These are phyloP conservation scores for Rhipidura dahli DNA, from an alignment of 2,113 vertebrate genomes.

Conservation along the genomic window DNA sequence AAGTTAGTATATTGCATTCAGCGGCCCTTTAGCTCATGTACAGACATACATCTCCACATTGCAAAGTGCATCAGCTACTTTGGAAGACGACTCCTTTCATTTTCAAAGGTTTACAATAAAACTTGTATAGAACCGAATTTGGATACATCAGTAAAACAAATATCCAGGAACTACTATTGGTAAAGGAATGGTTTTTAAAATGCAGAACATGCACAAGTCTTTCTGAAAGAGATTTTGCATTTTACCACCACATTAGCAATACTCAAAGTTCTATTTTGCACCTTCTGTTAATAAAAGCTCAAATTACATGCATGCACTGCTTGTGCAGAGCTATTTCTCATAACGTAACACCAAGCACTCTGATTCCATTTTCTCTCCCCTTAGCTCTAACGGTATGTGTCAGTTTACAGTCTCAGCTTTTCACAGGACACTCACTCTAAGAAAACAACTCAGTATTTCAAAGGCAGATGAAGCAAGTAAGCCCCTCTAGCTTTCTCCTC, in stretches of 20 bases:
- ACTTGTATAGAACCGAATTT: neutral
- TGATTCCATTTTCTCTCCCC: neutral
- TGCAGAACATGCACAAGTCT: neutral
- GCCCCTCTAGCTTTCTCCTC: neutral
- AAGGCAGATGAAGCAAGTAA: conserved; percentile 37
- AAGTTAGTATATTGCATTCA: neutral
- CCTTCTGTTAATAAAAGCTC: neutral
- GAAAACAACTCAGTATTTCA: conserved; percentile 50
- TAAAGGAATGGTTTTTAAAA: neutral
- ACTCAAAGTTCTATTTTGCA: neutral
- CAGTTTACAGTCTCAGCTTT: conserved; percentile 40
- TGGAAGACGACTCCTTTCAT: neutral
- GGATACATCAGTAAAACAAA: neutral
- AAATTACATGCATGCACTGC: fast-evolving
- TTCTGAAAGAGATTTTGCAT: neutral
- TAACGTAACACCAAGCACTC: neutral
- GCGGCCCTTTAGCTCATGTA: neutral
- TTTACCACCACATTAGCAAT: neutral
- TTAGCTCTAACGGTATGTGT: conserved; percentile 5
- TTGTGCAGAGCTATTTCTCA: conserved; percentile 3
- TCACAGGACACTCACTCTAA: conserved; percentile 24
- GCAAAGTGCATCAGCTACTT: neutral
- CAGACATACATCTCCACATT: neutral
- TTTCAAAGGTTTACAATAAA: neutral
- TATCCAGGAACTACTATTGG: neutral